Percentiles rank a stretch among this genome's conserved stretches.
phyloP scores from a whole-genome alignment of 1,140 invertebrate genomes.

The Zaprionus taronus region DNA sequence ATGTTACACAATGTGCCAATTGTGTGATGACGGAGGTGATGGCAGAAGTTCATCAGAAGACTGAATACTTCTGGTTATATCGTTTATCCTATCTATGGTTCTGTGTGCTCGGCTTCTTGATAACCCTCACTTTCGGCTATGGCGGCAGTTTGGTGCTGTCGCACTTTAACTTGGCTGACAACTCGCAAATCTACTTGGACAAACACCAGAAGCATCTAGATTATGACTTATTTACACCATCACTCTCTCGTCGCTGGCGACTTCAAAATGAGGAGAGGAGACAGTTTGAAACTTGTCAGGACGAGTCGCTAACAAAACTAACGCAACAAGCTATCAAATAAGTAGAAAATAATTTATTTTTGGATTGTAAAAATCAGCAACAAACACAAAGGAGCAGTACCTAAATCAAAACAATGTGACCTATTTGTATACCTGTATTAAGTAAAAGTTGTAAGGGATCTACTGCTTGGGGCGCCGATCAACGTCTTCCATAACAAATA shows the following conservation, averaged over 20 bases:
- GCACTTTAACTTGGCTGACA: conserved; percentile 59
- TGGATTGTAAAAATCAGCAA: background rate
- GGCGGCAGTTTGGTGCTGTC: conserved; percentile 85
- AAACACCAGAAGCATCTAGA: conserved; percentile 76
- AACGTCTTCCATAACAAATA: conserved; percentile 67
- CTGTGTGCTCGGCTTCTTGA: conserved; percentile 88
- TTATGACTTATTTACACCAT: conserved; percentile 88
- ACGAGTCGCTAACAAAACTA: conserved; percentile 61
- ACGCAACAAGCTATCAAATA: conserved; percentile 33
- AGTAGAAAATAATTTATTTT: conserved; percentile 41
- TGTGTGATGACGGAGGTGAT: conserved; percentile 20
- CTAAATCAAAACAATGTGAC: conserved; percentile 74
- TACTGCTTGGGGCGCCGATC: conserved; percentile 38
- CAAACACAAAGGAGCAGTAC: conserved; percentile 50
- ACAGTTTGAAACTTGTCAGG: conserved; percentile 9
- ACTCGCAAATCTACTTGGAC: conserved; percentile 74
- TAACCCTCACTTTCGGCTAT: conserved; percentile 88
- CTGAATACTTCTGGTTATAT: conserved; percentile 73
- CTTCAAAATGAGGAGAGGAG: conserved; percentile 42
- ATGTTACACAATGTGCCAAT: conserved; percentile 43
- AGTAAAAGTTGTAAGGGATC: conserved; percentile 11
- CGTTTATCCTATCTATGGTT: conserved; percentile 95
- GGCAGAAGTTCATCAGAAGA: conserved; percentile 14
- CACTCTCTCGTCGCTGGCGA: conserved; percentile 84
- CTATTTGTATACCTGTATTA: conserved; percentile 74